Percentiles rank a stretch among this genome's conserved stretches.
Conservation (phyloP, 2,888 invertebrate species). For the Leptodirus hochenwartii region DNA sequence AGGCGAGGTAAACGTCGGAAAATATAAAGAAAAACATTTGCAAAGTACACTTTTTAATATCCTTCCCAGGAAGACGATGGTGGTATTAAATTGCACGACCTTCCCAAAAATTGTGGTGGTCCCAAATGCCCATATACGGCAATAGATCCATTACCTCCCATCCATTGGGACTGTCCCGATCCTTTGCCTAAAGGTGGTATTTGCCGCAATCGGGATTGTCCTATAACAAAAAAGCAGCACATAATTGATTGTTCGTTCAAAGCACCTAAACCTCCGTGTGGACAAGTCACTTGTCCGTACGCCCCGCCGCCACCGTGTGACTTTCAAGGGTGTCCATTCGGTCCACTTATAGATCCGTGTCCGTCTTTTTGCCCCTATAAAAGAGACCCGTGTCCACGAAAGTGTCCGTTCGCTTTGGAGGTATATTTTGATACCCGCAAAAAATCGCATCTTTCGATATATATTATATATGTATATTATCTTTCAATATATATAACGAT, state of each 20-base stretch:
- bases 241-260: slow-evolving; percentile 16
- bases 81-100: slow-evolving; percentile 10
- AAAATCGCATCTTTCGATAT: too few species aligned
- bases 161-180: slow-evolving; percentile 28
- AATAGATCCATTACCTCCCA: slow-evolving; percentile 20
- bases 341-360: slow-evolving; percentile 9
- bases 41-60: too few species aligned
- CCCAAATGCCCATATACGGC: slow-evolving; percentile 19
- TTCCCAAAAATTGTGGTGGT: slow-evolving; percentile 18
- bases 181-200: slow-evolving; percentile 22
- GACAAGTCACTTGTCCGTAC: slow-evolving; percentile 20
- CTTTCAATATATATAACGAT: too few species aligned
- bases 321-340: slow-evolving; percentile 15
- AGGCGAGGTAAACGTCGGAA: too few species aligned
- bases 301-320: slow-evolving; percentile 18
- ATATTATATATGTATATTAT: too few species aligned
- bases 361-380: slow-evolving; percentile 12
- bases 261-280: slow-evolving; percentile 20
- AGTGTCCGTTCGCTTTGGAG: slow-evolving; percentile 13
- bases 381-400: too few species aligned
- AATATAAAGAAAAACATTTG: too few species aligned
- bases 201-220: slow-evolving; percentile 24
- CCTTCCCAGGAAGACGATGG: slow-evolving; percentile 11
- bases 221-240: slow-evolving; percentile 16
- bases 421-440: too few species aligned